Evolutionary conservation across 2,113 vertebrate species (phyloP).

Genomic region (Equus przewalskii): DNA sequence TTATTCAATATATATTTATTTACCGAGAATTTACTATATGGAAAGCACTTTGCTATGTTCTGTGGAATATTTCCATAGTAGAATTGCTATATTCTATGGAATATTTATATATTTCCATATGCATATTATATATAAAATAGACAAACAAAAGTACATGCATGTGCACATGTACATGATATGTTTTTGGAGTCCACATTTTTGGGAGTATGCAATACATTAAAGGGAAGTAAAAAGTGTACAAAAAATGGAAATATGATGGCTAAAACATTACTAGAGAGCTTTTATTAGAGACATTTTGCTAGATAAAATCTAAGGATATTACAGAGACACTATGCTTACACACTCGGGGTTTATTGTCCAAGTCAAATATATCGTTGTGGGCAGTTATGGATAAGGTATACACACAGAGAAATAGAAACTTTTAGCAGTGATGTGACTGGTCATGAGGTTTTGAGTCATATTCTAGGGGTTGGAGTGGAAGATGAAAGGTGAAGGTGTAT

Average conservation of each 20-base stretch:
- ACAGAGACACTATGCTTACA: neutral
- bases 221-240: neutral
- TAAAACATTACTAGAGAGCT: neutral
- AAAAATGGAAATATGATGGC: neutral
- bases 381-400: slow-evolving; percentile 44
- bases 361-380: neutral
- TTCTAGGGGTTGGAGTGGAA: slow-evolving; percentile 17
- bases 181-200: neutral
- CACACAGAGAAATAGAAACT: slow-evolving; percentile 1
- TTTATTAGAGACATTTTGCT: neutral
- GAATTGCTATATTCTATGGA: neutral
- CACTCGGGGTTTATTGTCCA: neutral
- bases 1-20: neutral
- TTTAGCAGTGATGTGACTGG: neutral
- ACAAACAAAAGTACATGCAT: neutral
- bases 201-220: neutral
- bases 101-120: neutral
- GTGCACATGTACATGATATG: neutral
- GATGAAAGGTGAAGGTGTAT: slow-evolving; percentile 37
- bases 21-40: neutral
- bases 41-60: neutral
- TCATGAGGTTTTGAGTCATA: neutral
- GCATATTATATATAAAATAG: neutral
- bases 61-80: neutral
- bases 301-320: slow-evolving; percentile 26